Conservation (phyloP, 1,140 invertebrate species). For the Sitodiplosis mosellana region DNA sequence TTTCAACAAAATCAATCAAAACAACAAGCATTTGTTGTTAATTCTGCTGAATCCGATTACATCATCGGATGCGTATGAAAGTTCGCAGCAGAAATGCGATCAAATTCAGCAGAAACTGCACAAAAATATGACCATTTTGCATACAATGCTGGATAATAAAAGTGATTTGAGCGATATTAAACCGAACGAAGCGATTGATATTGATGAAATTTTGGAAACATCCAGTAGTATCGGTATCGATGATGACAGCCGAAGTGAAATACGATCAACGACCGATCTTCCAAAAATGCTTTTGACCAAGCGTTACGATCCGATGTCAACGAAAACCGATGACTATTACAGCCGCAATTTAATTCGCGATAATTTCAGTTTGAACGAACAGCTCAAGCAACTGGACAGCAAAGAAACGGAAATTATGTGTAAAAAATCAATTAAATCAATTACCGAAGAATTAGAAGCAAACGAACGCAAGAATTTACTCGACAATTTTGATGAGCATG, state of each 20-base stretch:
- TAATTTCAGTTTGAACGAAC: constrained; percentile 20
- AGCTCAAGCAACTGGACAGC: constrained; percentile 17
- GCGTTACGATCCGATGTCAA: too few relatives aligned
- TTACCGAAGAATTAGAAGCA: not conserved
- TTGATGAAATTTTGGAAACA: not conserved
- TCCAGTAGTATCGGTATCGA: too few relatives aligned
- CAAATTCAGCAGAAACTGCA: constrained; percentile 18
- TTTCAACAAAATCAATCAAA: constrained; percentile 19
- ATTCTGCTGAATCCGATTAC: constrained; percentile 17
- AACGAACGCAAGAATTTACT: not conserved
- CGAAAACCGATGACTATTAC: not conserved
- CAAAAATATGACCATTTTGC: constrained; percentile 20
- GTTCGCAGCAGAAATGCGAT: constrained; percentile 10
- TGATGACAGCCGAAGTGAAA: too few relatives aligned
- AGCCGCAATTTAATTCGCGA: constrained; percentile 4
- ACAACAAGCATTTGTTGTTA: constrained; percentile 18
- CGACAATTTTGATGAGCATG: not conserved
- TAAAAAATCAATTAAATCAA: constrained; percentile 2
- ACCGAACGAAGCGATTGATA: not conserved
- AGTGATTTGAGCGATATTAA: constrained; percentile 5
- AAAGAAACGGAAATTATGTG: constrained; percentile 20
- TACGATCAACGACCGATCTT: too few relatives aligned
- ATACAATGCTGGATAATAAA: constrained; percentile 19
- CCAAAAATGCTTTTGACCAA: too few relatives aligned
- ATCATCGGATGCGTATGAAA: constrained; percentile 3